Evolutionary conservation across 2,888 invertebrate genomes (phyloP), one percentile per base, ranked within the genome.

Genomic region (Spilosoma lubricipeda): DNA sequence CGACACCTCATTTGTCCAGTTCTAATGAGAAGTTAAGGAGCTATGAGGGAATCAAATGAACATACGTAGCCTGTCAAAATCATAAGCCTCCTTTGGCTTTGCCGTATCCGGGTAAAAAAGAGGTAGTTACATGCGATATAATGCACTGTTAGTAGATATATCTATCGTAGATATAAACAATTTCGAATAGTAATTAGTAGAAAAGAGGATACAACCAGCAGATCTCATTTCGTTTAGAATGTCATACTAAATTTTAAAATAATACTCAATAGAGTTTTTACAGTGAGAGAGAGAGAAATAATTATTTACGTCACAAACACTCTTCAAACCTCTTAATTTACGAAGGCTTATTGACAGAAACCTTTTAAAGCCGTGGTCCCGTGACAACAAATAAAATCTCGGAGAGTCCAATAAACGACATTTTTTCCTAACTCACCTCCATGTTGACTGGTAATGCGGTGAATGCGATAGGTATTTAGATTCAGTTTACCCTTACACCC

Each of bases 391-490:
- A 67, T 33, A 68, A 71, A 70, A 70, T 63, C 36, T 48, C 36
- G 52, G 36, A 1, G n/a, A 75, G 64, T 73, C 59, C 59, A 75
- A 78, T 67, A 81, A 68, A 65, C 71, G 73, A 68, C 45, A 48
- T 73, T 76, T 75, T 73, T 71, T 67, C 64, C n/a, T 75, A 73
- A 75, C 75, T 78, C 66, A 67, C 69, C 66, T 74, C 65, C 13
- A 13, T 63, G 66, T 77, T 70, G 7, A 23, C 75, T 74, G 77
- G 74, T 71, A 69, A 75, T 75, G 73, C 74, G 67, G 77, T 81
- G 71, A 73, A 73, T 75, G 72, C 39, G 79, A 73, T 81, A 82
- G 80, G 76, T 82, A 86, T 86, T 84, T 83, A 81, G 81, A 84
- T 85, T 84, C 79, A 72, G 70, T 74, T 76, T 69, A 64, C 30